Percentiles rank a stretch among this genome's conserved stretches.
Evolutionary conservation across 2,888 invertebrate species (phyloP).

Genomic region (Conus canariensis): DNA sequence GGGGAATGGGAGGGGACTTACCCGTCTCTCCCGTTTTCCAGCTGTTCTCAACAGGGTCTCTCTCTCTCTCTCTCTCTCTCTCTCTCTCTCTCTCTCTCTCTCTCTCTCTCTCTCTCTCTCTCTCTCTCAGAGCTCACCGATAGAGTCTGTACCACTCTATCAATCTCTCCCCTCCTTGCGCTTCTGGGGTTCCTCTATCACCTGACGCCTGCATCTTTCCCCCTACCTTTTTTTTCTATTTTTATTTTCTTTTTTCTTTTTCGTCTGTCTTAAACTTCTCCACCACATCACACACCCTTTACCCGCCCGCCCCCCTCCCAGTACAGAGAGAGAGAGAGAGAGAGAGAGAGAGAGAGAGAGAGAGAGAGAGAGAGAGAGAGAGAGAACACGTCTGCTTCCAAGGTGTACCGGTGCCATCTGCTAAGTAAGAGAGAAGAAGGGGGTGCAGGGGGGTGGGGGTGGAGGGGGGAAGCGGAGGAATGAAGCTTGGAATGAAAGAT

Average conservation of each 20-base stretch:
- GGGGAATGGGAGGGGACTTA: too few relatives aligned
- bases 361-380: too few relatives aligned
- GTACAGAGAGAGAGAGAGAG: too few relatives aligned
- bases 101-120: slow-evolving; percentile 10
- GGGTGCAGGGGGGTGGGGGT: background rate
- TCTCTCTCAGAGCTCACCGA: background rate
- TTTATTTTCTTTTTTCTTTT: background rate
- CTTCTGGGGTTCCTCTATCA: background rate
- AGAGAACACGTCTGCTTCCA: too few relatives aligned
- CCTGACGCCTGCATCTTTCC: background rate
- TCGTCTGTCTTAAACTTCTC: too few relatives aligned
- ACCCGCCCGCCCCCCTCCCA: too few relatives aligned
- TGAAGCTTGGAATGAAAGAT: background rate
- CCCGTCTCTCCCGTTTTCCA: background rate
- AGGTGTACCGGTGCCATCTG: background rate
- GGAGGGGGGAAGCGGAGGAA: background rate
- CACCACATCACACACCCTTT: too few relatives aligned
- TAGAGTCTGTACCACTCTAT: background rate
- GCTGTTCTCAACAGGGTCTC: background rate
- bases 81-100: too few relatives aligned
- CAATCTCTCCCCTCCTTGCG: background rate
- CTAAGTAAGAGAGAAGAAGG: background rate
- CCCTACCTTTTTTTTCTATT: background rate
- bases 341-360: too few relatives aligned
- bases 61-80: too few relatives aligned